Percentiles rank a stretch among this genome's conserved stretches.
phyloP scores from a whole-genome alignment of 2,888 invertebrate genomes.

The Phytoseiulus persimilis region DNA sequence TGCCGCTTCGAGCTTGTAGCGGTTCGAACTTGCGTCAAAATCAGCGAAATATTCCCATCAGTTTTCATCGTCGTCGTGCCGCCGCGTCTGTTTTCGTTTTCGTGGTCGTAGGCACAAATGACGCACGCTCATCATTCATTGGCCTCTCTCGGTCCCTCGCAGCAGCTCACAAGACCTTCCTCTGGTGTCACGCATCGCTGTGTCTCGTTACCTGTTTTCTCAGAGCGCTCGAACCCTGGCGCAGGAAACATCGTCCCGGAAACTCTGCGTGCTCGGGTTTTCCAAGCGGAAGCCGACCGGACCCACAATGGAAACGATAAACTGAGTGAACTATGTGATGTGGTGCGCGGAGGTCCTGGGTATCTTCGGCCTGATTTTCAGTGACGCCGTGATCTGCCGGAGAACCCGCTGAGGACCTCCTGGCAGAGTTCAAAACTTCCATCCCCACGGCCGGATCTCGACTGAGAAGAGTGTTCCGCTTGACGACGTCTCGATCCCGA shows the following conservation, averaged over 20 bases:
- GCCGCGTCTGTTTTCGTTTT: not conserved
- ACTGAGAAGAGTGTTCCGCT: too few species aligned
- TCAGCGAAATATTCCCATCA: not conserved
- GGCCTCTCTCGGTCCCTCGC: not conserved
- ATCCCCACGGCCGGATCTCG: too few species aligned
- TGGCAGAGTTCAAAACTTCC: not conserved
- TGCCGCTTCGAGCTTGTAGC: not conserved
- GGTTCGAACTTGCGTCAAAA: not conserved
- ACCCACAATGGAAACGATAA: not conserved
- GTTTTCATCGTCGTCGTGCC: not conserved
- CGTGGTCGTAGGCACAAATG: not conserved
- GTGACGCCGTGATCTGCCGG: not conserved
- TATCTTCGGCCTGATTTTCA: not conserved
- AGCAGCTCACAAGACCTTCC: not conserved
- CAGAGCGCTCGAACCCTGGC: not conserved
- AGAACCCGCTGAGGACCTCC: not conserved
- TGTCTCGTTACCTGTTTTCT: not conserved
- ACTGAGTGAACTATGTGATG: not conserved
- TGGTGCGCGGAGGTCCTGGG: not conserved
- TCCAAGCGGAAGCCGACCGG: not conserved
- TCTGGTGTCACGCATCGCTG: not conserved
- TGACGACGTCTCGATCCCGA: too few species aligned
- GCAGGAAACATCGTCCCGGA: not conserved
- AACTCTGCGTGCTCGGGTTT: not conserved
- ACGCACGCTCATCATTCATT: not conserved